Conservation (phyloP, 2,113 vertebrate genomes). For the Paradoxurus hermaphroditus region DNA sequence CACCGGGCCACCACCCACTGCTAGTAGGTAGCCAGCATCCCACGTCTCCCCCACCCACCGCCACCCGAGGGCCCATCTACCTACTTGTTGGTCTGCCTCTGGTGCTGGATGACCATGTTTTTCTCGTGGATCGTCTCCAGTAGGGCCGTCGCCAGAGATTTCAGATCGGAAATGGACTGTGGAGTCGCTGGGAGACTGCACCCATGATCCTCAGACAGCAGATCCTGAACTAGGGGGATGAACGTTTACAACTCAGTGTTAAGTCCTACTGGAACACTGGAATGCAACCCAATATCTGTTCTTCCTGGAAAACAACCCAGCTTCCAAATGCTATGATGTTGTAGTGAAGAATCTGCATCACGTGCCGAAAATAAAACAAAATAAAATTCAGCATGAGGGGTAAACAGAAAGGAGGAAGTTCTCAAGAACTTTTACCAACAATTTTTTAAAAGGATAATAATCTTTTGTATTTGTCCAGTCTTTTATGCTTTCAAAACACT, state of each 20-base stretch:
- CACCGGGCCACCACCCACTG: not conserved
- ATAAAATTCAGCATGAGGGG: not conserved
- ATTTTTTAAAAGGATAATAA: not conserved
- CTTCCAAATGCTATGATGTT: not conserved
- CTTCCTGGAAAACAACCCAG: not conserved
- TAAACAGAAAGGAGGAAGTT: not conserved
- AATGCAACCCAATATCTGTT: not conserved
- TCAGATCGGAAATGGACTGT: conserved; percentile 97
- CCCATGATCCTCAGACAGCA: conserved; percentile 93
- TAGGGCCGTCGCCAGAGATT: conserved; percentile 95
- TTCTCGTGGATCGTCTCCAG: conserved; percentile 98
- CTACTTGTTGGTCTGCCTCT: conserved; percentile 97
- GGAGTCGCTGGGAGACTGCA: conserved; percentile 96
- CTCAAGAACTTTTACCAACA: not conserved
- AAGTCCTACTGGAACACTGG: not conserved
- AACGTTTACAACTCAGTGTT: conserved; percentile 55
- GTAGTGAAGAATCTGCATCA: not conserved
- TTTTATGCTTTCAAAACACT: not conserved
- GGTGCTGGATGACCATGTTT: conserved; percentile 98
- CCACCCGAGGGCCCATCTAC: conserved; percentile 29
- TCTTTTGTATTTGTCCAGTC: not conserved
- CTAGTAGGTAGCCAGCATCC: accelerated
- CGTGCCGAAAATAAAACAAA: not conserved
- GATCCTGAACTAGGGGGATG: conserved; percentile 89
- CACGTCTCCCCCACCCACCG: not conserved